Evolutionary conservation across 1,140 invertebrate species (phyloP).

Genomic region (Drosophila trapezifrons): DNA sequence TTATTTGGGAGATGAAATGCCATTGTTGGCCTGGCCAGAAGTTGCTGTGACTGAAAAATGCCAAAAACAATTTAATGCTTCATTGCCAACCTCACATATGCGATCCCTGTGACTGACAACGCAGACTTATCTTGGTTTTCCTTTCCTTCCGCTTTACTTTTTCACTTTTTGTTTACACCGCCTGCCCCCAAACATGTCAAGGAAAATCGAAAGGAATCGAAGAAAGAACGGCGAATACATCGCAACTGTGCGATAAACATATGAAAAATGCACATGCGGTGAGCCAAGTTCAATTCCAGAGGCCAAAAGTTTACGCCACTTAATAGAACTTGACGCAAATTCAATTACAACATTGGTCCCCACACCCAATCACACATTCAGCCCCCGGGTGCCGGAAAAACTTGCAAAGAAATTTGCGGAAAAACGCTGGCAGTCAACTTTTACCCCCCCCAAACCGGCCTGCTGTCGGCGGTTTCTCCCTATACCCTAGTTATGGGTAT

Average conservation of each 20-base stretch:
- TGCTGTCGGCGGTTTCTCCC: slow-evolving; percentile 36
- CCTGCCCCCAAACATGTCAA: slow-evolving; percentile 29
- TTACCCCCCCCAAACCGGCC: slow-evolving; percentile 30
- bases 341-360: slow-evolving; percentile 70
- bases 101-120: slow-evolving; percentile 40
- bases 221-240: slow-evolving; percentile 44
- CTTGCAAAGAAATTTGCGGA: slow-evolving; percentile 78
- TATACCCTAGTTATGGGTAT: not conserved
- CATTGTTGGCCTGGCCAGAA: slow-evolving; percentile 6
- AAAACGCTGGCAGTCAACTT: slow-evolving; percentile 69
- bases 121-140: slow-evolving; percentile 44
- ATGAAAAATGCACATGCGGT: slow-evolving; percentile 81
- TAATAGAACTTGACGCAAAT: slow-evolving; percentile 83
- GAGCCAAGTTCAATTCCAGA: slow-evolving; percentile 71
- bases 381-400: slow-evolving; percentile 28
- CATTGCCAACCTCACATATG: slow-evolving; percentile 76
- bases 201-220: slow-evolving; percentile 18
- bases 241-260: slow-evolving; percentile 77
- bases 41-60: slow-evolving; percentile 62
- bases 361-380: slow-evolving; percentile 3
- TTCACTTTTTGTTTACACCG: slow-evolving; percentile 5
- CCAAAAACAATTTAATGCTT: slow-evolving; percentile 81
- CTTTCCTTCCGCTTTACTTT: slow-evolving; percentile 27
- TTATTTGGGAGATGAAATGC: slow-evolving; percentile 19
- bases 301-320: slow-evolving; percentile 81